Percentiles rank a stretch among this genome's conserved stretches.
Conservation (phyloP, 2,797 vertebrate genomes). For the Coregonus ussuriensis region DNA sequence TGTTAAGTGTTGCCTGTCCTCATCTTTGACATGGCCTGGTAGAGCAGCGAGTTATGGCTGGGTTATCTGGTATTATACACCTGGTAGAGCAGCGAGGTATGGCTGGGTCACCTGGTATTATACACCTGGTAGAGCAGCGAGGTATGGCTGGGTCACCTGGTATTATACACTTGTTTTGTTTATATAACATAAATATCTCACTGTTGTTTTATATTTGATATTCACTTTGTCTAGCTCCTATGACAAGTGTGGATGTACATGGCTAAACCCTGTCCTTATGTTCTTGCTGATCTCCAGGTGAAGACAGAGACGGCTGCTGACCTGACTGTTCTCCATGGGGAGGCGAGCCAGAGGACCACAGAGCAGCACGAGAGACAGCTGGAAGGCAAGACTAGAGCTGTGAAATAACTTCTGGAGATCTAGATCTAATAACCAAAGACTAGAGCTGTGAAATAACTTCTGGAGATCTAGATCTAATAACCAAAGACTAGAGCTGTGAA, state of each 20-base stretch:
- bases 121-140: too few relatives aligned
- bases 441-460: neutral
- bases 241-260: neutral
- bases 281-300: constrained; percentile 69
- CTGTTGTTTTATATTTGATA: neutral
- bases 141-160: too few relatives aligned
- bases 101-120: too few relatives aligned
- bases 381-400: constrained; percentile 69
- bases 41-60: neutral
- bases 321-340: constrained; percentile 71
- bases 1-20: neutral
- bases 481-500: neutral
- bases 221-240: neutral
- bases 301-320: constrained; percentile 74
- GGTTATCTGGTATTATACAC: too few relatives aligned
- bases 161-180: neutral
- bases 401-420: neutral
- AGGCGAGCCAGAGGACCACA: constrained; percentile 61
- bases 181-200: neutral
- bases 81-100: too few relatives aligned
- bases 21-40: neutral
- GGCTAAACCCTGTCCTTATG: neutral
- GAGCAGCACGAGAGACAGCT: constrained; percentile 63
- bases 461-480: neutral
- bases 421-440: neutral